Conservation (phyloP, 2,113 vertebrate genomes). For the Percina caprodes region DNA sequence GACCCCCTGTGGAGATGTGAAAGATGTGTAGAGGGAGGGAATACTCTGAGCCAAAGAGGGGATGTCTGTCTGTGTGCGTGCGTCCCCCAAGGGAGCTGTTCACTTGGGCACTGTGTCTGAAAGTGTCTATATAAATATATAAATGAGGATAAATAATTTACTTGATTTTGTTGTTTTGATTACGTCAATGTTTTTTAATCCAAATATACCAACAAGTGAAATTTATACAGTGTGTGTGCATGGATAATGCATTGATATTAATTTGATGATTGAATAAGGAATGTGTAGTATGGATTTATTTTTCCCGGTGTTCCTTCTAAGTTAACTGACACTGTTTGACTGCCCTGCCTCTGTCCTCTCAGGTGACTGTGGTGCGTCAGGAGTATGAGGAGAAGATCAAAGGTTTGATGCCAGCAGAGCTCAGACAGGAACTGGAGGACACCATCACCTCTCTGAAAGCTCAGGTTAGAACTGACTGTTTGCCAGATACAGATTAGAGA, state of each 20-base stretch:
- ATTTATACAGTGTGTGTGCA: background rate
- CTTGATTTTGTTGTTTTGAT: conserved; percentile 1
- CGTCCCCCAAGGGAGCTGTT: conserved; percentile 34
- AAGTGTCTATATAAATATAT: no score
- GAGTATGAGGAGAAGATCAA: conserved; percentile 91
- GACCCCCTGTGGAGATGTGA: conserved; percentile 80
- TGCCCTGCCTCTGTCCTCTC: conserved; percentile 52
- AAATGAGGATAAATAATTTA: no score
- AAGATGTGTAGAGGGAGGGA: conserved; percentile 75
- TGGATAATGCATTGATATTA: background rate
- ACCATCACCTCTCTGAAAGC: conserved; percentile 94
- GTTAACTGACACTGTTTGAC: background rate
- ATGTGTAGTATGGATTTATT: background rate
- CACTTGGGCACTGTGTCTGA: conserved; percentile 12
- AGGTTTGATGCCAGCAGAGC: conserved; percentile 91
- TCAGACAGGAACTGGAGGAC: conserved; percentile 92
- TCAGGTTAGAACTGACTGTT: conserved; percentile 86
- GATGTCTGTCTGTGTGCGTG: conserved; percentile 51
- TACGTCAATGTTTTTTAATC: background rate
- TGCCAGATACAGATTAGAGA: background rate
- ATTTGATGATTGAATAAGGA: background rate
- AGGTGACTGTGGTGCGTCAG: conserved; percentile 90
- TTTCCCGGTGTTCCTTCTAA: background rate
- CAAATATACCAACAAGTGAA: background rate
- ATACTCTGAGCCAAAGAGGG: conserved; percentile 74